Evolutionary conservation across 1,140 invertebrate genomes (phyloP).

Genomic region (Pogonognathellus flavescens): DNA sequence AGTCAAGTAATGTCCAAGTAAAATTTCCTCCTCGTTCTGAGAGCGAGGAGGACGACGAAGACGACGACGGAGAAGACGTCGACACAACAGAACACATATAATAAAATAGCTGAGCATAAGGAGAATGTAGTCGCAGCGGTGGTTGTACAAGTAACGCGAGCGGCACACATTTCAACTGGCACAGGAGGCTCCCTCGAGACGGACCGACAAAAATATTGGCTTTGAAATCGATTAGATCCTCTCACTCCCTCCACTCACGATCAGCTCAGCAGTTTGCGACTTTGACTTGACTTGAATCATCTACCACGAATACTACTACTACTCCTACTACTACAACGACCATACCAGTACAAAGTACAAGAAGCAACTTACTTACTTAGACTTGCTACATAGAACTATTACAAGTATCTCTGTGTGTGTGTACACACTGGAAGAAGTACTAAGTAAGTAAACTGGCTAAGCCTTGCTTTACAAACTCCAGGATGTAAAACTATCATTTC

Average conservation of each 20-base stretch:
- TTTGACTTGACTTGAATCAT: conserved; percentile 18
- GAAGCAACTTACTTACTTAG: neutral
- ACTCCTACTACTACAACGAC: neutral
- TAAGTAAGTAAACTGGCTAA: conserved; percentile 14
- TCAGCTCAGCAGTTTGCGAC: conserved; percentile 18
- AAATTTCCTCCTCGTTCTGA: conserved; percentile 24
- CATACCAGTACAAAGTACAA: too few relatives aligned
- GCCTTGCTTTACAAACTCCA: conserved; percentile 31
- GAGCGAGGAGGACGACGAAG: neutral
- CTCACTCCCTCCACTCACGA: conserved; percentile 36
- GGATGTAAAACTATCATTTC: conserved; percentile 46
- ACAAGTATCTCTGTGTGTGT: neutral
- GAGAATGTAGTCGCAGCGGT: neutral
- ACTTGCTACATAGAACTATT: neutral
- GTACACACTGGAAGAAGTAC: neutral
- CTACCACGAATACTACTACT: neutral
- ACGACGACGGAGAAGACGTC: neutral
- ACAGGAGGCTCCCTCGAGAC: conserved; percentile 49
- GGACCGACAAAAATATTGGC: conserved; percentile 53
- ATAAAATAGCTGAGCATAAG: neutral
- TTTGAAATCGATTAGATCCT: conserved; percentile 55
- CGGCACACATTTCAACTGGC: conserved; percentile 45
- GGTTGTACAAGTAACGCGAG: neutral
- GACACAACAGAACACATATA: neutral
- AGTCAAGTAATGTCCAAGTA: conserved; percentile 39